phyloP scores from a whole-genome alignment of 2,888 invertebrate species.

The Anarsia innoxiella region DNA sequence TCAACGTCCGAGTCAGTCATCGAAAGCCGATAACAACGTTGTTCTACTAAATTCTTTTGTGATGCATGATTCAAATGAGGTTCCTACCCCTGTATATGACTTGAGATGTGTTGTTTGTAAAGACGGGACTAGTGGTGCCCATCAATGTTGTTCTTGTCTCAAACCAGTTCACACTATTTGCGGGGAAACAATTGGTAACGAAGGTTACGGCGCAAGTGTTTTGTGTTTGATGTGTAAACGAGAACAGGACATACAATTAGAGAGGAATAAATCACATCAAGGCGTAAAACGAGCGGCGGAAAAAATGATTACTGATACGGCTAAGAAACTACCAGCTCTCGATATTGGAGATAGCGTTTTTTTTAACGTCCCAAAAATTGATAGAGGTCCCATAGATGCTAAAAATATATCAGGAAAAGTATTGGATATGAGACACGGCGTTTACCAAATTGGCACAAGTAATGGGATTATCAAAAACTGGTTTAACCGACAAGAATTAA shows the following conservation, averaged over 20 bases:
- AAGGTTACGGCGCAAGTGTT: conserved; percentile 9
- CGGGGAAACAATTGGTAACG: conserved; percentile 3
- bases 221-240: conserved; percentile 12
- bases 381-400: conserved; percentile 9
- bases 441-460: conserved; percentile 14
- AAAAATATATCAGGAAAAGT: conserved; percentile 12
- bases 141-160: conserved; percentile 7
- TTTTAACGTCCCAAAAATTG: conserved; percentile 8
- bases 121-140: conserved; percentile 5
- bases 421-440: conserved; percentile 9
- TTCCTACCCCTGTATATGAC: background rate
- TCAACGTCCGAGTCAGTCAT: background rate
- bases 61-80: background rate
- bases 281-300: conserved; percentile 12
- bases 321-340: conserved; percentile 13
- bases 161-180: conserved; percentile 9
- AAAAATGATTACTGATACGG: conserved; percentile 12
- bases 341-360: conserved; percentile 11
- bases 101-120: conserved; percentile 2
- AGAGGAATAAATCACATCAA: conserved; percentile 11
- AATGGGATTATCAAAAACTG: conserved; percentile 12
- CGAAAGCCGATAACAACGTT: background rate
- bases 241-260: conserved; percentile 8
- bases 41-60: background rate
- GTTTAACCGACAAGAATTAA: conserved; percentile 9